These are phyloP conservation scores for Morone saxatilis DNA, from an alignment of 2,113 vertebrate species.

Conservation along the genomic window DNA sequence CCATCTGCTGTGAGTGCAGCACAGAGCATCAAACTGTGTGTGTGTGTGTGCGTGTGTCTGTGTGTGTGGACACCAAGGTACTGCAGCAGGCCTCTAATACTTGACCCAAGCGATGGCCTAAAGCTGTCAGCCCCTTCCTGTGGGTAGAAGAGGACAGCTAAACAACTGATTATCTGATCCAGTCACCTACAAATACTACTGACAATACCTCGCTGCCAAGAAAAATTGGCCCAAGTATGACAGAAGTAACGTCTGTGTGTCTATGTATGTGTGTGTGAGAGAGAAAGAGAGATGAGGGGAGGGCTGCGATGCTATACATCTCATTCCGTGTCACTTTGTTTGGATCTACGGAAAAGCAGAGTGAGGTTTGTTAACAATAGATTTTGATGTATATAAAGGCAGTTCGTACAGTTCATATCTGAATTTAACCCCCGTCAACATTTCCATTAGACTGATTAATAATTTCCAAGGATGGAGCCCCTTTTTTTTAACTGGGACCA, in stretches of 20 bases:
- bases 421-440: slow-evolving; percentile 34
- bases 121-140: slow-evolving; percentile 77
- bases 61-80: slow-evolving; percentile 37
- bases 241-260: neutral
- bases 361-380: slow-evolving; percentile 31
- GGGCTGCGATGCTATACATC: neutral
- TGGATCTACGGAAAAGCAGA: neutral
- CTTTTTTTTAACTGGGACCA: slow-evolving; percentile 38
- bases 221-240: slow-evolving; percentile 47
- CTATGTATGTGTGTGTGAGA: slow-evolving; percentile 2
- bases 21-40: slow-evolving; percentile 8
- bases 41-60: slow-evolving; percentile 33
- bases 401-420: slow-evolving; percentile 9
- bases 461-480: slow-evolving; percentile 60
- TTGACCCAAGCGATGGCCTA: slow-evolving; percentile 70
- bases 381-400: slow-evolving; percentile 33
- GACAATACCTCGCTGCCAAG: slow-evolving; percentile 50
- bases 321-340: slow-evolving; percentile 3
- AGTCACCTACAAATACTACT: slow-evolving; percentile 60
- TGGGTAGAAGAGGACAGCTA: slow-evolving; percentile 57
- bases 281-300: neutral
- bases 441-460: slow-evolving; percentile 55
- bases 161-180: slow-evolving; percentile 73
- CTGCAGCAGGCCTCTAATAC: slow-evolving; percentile 44
- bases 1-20: slow-evolving; percentile 69